Evolutionary conservation across 92 coral and sea anemone species (phyloP).

Genomic region (Ricordea florida): DNA sequence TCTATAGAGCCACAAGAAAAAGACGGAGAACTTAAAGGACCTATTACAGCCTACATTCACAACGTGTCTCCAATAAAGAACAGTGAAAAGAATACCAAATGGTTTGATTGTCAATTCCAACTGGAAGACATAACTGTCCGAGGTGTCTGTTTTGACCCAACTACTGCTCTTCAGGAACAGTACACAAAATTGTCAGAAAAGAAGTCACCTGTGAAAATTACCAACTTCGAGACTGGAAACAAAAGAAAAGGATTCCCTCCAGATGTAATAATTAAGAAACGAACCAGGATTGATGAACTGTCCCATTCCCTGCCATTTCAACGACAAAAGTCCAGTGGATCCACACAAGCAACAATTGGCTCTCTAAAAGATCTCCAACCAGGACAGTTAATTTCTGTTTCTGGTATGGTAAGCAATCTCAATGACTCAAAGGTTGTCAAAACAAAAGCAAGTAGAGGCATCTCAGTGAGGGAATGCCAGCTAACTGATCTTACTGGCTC

Average conservation of each 20-base stretch:
- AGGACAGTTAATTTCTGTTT: not conserved
- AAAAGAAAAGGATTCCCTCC: conserved; percentile 17
- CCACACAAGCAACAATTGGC: conserved; percentile 9
- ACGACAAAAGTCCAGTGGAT: no score
- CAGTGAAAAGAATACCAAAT: conserved; percentile 27
- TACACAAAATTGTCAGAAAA: conserved; percentile 10
- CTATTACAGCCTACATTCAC: no score
- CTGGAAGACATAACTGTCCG: conserved; percentile 31
- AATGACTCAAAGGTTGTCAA: not conserved
- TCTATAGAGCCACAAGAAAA: no score
- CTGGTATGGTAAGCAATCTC: not conserved
- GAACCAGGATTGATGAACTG: no score
- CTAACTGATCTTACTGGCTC: conserved; percentile 52
- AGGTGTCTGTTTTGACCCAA: no score
- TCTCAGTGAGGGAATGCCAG: conserved; percentile 54
- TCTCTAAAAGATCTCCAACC: conserved; percentile 3
- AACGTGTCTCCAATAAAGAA: conserved; percentile 41
- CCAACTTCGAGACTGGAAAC: conserved; percentile 28
- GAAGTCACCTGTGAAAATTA: conserved; percentile 43
- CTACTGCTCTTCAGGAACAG: no score
- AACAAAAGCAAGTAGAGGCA: not conserved
- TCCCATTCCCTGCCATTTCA: no score
- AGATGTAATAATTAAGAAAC: no score
- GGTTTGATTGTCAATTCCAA: conserved; percentile 42
- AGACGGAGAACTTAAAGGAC: no score